phyloP scores from a whole-genome alignment of 2,797 vertebrate species.

The Eleutherodactylus coqui region DNA sequence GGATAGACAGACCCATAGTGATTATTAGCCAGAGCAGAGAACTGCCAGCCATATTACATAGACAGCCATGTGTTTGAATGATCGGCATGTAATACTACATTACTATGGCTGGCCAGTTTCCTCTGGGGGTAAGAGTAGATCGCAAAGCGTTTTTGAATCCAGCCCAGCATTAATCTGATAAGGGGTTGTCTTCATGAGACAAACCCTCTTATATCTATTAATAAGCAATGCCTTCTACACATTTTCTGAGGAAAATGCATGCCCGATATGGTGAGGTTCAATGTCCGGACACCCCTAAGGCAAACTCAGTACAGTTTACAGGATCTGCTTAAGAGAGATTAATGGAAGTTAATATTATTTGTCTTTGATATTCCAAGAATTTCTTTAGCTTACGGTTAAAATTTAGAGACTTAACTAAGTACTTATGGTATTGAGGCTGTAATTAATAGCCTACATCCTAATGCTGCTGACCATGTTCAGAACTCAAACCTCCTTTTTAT shows the following conservation, averaged over 20 bases:
- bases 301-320: constrained; percentile 7
- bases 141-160: not conserved
- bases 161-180: no score
- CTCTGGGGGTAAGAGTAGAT: not conserved
- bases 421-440: constrained; percentile 61
- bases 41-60: no score
- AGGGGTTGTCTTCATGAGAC: not conserved
- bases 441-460: constrained; percentile 66
- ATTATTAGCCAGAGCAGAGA: no score
- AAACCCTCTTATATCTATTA: not conserved
- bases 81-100: not conserved
- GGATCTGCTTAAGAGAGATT: not conserved
- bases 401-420: constrained; percentile 30
- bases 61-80: not conserved
- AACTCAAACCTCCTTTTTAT: constrained; percentile 68
- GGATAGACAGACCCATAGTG: no score
- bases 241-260: not conserved
- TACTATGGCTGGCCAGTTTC: no score
- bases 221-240: constrained; percentile 3
- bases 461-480: constrained; percentile 69
- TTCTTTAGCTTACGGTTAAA: constrained; percentile 1
- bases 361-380: constrained; percentile 22
- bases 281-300: constrained; percentile 1
- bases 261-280: not conserved
- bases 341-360: constrained; percentile 23